Evolutionary conservation across 2,888 invertebrate genomes (phyloP).

Genomic region (Scelioninae gen. 1): DNA sequence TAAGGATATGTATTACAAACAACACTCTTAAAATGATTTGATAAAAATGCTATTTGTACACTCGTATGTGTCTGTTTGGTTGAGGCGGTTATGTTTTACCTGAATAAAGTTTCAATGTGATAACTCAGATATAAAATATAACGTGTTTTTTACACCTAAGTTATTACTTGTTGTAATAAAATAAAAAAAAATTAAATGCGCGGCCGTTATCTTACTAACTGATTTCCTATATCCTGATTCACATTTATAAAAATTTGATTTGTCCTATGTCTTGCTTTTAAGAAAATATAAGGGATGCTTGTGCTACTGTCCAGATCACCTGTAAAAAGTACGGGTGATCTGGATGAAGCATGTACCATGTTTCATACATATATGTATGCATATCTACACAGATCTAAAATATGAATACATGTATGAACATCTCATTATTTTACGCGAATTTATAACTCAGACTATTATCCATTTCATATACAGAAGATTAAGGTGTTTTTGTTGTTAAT

Average conservation of each 20-base stretch:
- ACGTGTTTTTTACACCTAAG: slow-evolving; percentile 77
- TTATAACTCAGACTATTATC: too few relatives aligned
- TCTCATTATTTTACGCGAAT: too few relatives aligned
- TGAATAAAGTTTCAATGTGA: slow-evolving; percentile 81
- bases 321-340: too few relatives aligned
- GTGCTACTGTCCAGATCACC: too few relatives aligned
- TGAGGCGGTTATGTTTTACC: slow-evolving; percentile 79
- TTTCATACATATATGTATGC: too few relatives aligned
- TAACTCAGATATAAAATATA: slow-evolving; percentile 78
- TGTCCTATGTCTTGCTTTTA: too few relatives aligned
- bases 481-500: too few relatives aligned
- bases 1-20: slow-evolving; percentile 67
- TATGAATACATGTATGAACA: slow-evolving; percentile 60
- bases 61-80: slow-evolving; percentile 73
- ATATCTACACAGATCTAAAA: slow-evolving; percentile 55
- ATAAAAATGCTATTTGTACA: slow-evolving; percentile 75
- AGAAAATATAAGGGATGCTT: too few relatives aligned
- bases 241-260: too few relatives aligned
- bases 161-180: slow-evolving; percentile 79
- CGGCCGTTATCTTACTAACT: background rate
- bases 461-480: too few relatives aligned
- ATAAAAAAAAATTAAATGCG: slow-evolving; percentile 59
- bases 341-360: too few relatives aligned
- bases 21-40: slow-evolving; percentile 68
- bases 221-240: background rate